Base-by-base conservation (phyloP, 2,113 vertebrate species). In the Platysteira castanea region DNA sequence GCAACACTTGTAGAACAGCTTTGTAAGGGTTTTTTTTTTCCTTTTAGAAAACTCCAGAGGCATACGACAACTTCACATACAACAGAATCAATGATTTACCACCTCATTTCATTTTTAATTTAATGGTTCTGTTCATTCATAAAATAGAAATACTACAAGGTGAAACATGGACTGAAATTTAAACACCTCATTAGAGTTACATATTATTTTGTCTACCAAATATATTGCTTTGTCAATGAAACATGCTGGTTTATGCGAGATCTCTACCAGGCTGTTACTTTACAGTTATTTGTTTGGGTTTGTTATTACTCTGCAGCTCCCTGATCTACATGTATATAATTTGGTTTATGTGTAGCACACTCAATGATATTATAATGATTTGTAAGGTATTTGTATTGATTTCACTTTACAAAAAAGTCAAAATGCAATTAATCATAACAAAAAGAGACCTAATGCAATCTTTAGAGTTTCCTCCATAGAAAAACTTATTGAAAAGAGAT, bases 71-170 rank as follows among this genome's bases (percentile, higher is more conserved):
- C 60, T 79, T 90, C 81, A 73, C 68, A 63, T 81, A 74, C 59
- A 89, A 87, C 64, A 42, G 78, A 95, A 95, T 67, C 94, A 84
- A 84, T 96, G 95, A 96, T 97, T 97, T 97, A 96, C 90, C 84
- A 97, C 94, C 87, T 97, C 93, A 97, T 97, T 97, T 96, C 89
- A 84, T 94, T 96, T 96, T 96, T 96, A 97, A 97, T 97, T 96
- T 97, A 96, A 96, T 97, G 91, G 93, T 82, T 94, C 83, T 91
- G 94, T 94, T 97, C 92, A 96, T 96, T 97, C 97, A 97, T 96
- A 96, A 97, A 97, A 93, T 49, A 94, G 88, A 97, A 95, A 97
- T 89, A 95, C 88, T 96, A 97, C 96, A 96, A 96, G 90, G 95
- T 97, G 78, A 96, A 96, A 92, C 96, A 96, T 35, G 42, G 87